Percentiles rank a stretch among this genome's conserved stretches.
Evolutionary conservation across 2,113 vertebrate genomes (phyloP).

Genomic region (Terrapene triunguis): DNA sequence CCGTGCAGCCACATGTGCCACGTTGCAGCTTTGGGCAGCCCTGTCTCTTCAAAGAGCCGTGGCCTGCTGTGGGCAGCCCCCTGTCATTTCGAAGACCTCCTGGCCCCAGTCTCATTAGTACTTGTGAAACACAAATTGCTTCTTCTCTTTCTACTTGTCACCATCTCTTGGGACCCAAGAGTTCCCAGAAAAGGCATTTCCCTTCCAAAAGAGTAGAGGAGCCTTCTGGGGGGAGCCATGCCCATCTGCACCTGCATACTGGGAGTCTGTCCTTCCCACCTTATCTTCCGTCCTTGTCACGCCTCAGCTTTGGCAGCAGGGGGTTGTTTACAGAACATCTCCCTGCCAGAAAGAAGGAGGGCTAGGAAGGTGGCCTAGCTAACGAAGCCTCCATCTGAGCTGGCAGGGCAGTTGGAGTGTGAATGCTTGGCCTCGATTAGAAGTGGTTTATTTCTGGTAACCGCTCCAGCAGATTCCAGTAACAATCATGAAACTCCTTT

Average conservation of each 20-base stretch:
- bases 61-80: slow-evolving; percentile 29
- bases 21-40: slow-evolving; percentile 32
- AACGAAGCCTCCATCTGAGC: slow-evolving; percentile 1
- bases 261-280: neutral
- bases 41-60: slow-evolving; percentile 35
- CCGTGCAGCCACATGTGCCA: neutral
- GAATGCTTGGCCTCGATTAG: slow-evolving; percentile 23
- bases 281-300: neutral
- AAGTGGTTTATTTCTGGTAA: slow-evolving; percentile 73
- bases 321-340: slow-evolving; percentile 28
- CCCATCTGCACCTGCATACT: slow-evolving; percentile 47
- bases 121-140: slow-evolving; percentile 4
- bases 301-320: slow-evolving; percentile 34
- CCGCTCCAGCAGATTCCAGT: slow-evolving; percentile 65
- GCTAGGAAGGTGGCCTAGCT: slow-evolving; percentile 42
- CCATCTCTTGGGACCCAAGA: neutral
- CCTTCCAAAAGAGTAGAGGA: neutral
- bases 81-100: slow-evolving; percentile 53
- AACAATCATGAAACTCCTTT: slow-evolving; percentile 54
- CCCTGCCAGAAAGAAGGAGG: slow-evolving; percentile 30
- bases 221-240: neutral
- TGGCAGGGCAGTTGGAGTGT: slow-evolving; percentile 45
- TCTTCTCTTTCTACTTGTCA: slow-evolving; percentile 1
- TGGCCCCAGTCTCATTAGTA: slow-evolving; percentile 38
- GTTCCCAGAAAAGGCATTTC: slow-evolving; percentile 32